Evolutionary conservation across 2,797 vertebrate genomes (phyloP).

Genomic region (Hoplostethus mediterraneus): DNA sequence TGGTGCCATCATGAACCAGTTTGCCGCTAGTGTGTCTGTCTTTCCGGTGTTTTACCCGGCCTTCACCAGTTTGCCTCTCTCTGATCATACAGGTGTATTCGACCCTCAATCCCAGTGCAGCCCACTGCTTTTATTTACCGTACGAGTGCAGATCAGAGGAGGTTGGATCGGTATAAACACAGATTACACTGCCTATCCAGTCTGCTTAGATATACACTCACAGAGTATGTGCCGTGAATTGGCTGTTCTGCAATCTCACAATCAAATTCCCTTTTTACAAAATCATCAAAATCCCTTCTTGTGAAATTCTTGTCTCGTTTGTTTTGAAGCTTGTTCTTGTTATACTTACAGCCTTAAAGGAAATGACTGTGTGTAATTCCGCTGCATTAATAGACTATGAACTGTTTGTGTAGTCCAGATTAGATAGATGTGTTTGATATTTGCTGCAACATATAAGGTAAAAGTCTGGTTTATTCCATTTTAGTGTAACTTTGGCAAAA

Average conservation of each 20-base stretch:
- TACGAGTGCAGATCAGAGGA: too few species aligned
- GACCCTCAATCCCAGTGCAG: too few species aligned
- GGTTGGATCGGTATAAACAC: too few species aligned
- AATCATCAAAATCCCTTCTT: not conserved
- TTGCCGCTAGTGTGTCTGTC: too few species aligned
- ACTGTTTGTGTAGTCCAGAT: conserved; percentile 33
- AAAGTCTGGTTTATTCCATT: conserved; percentile 28
- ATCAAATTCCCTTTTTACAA: not conserved
- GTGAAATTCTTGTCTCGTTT: not conserved
- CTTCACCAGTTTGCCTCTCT: not conserved
- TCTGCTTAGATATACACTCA: conserved; percentile 10
- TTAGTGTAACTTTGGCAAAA: conserved; percentile 23
- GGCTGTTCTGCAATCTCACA: conserved; percentile 3
- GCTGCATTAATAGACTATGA: conserved; percentile 1
- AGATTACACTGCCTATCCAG: not conserved
- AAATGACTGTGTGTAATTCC: conserved; percentile 11
- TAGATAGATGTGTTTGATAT: conserved; percentile 35
- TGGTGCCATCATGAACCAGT: not conserved
- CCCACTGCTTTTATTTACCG: too few species aligned
- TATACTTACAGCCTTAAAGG: conserved; percentile 65
- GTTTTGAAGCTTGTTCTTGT: not conserved
- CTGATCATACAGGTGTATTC: too few species aligned
- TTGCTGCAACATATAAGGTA: conserved; percentile 42
- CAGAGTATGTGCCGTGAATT: conserved; percentile 48
- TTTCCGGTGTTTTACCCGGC: not conserved